phyloP scores from a whole-genome alignment of 2,797 vertebrate species.

The Lithobates pipiens region DNA sequence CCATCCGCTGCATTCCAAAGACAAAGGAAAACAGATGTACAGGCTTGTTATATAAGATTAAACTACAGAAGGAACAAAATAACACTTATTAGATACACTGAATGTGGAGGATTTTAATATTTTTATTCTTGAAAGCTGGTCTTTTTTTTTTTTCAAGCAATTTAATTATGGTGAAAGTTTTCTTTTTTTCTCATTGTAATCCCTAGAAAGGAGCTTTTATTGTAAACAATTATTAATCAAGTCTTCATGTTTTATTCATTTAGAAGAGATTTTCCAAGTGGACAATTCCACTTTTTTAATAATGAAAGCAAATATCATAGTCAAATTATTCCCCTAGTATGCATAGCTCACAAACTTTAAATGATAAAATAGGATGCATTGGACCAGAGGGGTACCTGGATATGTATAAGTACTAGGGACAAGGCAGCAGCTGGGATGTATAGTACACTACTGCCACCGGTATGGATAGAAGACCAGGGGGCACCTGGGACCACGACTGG shows the following conservation, averaged over 20 bases:
- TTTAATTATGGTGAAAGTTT: not conserved
- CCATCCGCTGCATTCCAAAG: not conserved
- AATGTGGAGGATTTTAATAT: not conserved
- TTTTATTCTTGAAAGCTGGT: not conserved
- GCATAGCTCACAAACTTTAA: not conserved
- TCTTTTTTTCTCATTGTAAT: not conserved
- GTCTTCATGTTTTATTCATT: slow-evolving; percentile 12
- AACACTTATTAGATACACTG: not conserved
- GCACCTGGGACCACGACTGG: too few relatives aligned
- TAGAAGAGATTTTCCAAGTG: slow-evolving; percentile 7
- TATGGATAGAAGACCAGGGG: too few relatives aligned
- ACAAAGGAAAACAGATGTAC: not conserved
- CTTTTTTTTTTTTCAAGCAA: not conserved
- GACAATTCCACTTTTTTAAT: slow-evolving; percentile 1
- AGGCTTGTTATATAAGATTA: not conserved
- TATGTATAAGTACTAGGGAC: not conserved
- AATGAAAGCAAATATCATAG: not conserved
- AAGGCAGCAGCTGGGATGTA: too few relatives aligned
- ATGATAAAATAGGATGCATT: not conserved
- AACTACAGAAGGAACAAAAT: not conserved
- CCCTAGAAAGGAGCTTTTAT: not conserved
- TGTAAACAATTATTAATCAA: slow-evolving; percentile 13
- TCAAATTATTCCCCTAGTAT: not conserved
- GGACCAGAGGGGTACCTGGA: not conserved
- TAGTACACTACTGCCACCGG: too few relatives aligned